A percentile compares a stretch with the other conserved stretches of the same genome.
phyloP scores from a whole-genome alignment of 2,888 invertebrate species.

The Nymphalis polychloros region DNA sequence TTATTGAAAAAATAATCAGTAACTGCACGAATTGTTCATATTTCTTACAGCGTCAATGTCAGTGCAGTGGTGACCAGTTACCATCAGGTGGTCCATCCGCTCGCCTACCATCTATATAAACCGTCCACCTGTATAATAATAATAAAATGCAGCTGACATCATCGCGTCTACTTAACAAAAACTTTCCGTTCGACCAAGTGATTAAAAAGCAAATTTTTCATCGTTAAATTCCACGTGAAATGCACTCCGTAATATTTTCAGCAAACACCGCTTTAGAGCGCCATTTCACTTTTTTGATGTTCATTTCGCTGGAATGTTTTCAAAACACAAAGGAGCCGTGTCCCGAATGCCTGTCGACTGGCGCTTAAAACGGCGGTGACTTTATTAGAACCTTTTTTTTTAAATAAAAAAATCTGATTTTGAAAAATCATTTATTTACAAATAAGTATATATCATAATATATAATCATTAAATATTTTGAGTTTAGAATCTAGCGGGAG shows the following conservation, averaged over 20 bases:
- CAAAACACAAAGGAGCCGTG: background rate
- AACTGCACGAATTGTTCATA: too few species aligned
- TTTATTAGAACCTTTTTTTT: background rate
- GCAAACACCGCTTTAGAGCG: constrained; percentile 1
- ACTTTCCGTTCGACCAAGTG: constrained; percentile 5
- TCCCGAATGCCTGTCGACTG: background rate
- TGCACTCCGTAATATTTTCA: constrained; percentile 9
- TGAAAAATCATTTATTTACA: too few species aligned
- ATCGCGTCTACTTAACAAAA: background rate
- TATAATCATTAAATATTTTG: too few species aligned
- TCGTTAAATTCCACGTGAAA: constrained; percentile 9
- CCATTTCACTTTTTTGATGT: constrained; percentile 23
- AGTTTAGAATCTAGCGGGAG: too few species aligned
- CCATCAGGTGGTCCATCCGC: too few species aligned
- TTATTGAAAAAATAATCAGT: too few species aligned
- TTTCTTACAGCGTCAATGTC: too few species aligned
- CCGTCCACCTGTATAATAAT: background rate
- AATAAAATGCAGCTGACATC: background rate
- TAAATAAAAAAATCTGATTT: too few species aligned
- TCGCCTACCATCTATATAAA: background rate
- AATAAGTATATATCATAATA: too few species aligned
- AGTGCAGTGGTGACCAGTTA: too few species aligned
- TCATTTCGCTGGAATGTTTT: constrained; percentile 34
- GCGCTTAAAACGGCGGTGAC: background rate
- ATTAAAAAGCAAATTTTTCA: constrained; percentile 9